Conservation (phyloP, 1,140 invertebrate species). For the Scylla paramamosain region DNA sequence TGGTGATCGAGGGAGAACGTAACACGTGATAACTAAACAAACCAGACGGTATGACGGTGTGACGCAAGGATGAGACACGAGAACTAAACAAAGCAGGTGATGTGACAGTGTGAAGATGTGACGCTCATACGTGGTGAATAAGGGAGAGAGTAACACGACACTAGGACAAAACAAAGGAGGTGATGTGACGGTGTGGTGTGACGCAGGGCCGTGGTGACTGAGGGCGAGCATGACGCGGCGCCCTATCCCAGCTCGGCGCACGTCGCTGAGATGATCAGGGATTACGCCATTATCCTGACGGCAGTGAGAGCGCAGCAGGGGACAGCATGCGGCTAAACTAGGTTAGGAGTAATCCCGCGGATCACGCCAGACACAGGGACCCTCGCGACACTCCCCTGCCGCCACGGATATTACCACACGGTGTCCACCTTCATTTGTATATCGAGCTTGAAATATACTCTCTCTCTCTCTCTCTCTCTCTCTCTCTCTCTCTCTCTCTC, state of each 20-base stretch:
- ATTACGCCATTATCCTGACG: slow-evolving; percentile 37
- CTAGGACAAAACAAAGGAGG: no score
- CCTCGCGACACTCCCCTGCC: neutral
- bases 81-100: no score
- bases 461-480: slow-evolving; percentile 26
- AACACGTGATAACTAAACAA: no score
- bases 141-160: no score
- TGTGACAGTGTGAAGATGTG: neutral
- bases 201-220: neutral
- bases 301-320: neutral
- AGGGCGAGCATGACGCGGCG: no score
- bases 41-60: no score
- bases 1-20: no score
- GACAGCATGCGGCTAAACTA: slow-evolving; percentile 34
- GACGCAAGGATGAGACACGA: no score
- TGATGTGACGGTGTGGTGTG: no score
- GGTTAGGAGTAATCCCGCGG: slow-evolving; percentile 42
- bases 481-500: slow-evolving; percentile 33
- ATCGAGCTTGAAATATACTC: slow-evolving; percentile 31
- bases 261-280: slow-evolving; percentile 36
- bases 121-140: no score
- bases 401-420: slow-evolving; percentile 25
- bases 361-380: slow-evolving; percentile 26
- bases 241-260: neutral
- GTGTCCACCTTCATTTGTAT: neutral